Percentiles rank a stretch among this genome's conserved stretches.
These are phyloP conservation scores for Megalonaias nervosa DNA, from an alignment of 1,140 invertebrate species.

Conservation along the genomic window DNA sequence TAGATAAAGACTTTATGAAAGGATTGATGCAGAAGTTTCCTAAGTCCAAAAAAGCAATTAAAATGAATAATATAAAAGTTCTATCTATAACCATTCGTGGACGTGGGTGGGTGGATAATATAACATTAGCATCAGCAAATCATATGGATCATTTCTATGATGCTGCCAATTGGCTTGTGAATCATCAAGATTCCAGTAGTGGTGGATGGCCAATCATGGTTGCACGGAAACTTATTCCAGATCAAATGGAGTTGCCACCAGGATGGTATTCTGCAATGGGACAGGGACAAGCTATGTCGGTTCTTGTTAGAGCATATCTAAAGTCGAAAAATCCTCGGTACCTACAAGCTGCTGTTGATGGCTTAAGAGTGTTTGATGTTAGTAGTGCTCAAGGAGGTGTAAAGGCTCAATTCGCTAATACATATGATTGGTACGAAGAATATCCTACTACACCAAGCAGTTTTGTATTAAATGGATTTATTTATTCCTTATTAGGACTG, in stretches of 20 bases:
- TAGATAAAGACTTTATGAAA: constrained; percentile 94
- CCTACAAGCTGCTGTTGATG: constrained; percentile 85
- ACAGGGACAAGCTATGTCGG: constrained; percentile 96
- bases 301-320: constrained; percentile 90
- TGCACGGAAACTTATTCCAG: constrained; percentile 81
- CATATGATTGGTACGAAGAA: constrained; percentile 96
- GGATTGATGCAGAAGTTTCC: constrained; percentile 76
- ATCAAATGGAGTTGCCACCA: constrained; percentile 84
- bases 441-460: constrained; percentile 96
- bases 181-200: constrained; percentile 89
- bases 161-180: constrained; percentile 94
- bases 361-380: constrained; percentile 86
- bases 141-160: constrained; percentile 93
- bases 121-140: constrained; percentile 59
- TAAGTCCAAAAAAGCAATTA: constrained; percentile 51
- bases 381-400: constrained; percentile 83
- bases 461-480: constrained; percentile 99
- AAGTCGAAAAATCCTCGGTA: constrained; percentile 84
- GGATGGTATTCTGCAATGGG: constrained; percentile 99
- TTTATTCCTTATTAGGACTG: constrained; percentile 96
- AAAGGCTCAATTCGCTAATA: constrained; percentile 84
- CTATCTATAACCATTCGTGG: constrained; percentile 78
- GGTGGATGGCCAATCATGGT: constrained; percentile 96
- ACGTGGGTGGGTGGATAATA: constrained; percentile 75
- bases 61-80: constrained; percentile 57